Conservation (phyloP, 2,888 invertebrate species). For the Drosophila quinaria region DNA sequence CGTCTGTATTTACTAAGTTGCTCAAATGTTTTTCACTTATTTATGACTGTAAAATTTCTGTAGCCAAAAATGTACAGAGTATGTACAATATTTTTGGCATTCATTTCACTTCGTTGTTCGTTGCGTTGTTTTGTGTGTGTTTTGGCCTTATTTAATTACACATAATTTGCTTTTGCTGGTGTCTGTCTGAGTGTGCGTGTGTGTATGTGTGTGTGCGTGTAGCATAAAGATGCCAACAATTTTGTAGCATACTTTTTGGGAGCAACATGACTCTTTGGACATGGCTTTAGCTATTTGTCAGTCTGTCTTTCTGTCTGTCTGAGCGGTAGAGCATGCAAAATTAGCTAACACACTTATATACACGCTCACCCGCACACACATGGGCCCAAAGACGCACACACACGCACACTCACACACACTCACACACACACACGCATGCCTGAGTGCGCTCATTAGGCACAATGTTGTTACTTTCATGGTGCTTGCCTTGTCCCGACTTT, state of each 20-base stretch:
- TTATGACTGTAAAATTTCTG: slow-evolving; percentile 41
- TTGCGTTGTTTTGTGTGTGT: slow-evolving; percentile 27
- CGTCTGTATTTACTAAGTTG: neutral
- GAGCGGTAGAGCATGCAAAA: slow-evolving; percentile 51
- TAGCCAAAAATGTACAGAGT: slow-evolving; percentile 9
- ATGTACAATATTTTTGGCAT: slow-evolving; percentile 56
- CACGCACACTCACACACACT: slow-evolving; percentile 33
- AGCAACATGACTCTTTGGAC: slow-evolving; percentile 55
- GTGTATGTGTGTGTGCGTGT: slow-evolving; percentile 17
- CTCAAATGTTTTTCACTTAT: slow-evolving; percentile 47
- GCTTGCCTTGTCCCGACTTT: slow-evolving; percentile 67
- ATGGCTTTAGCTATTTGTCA: slow-evolving; percentile 40
- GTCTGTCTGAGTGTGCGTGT: slow-evolving; percentile 8
- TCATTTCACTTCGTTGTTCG: slow-evolving; percentile 54
- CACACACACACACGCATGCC: slow-evolving; percentile 43
- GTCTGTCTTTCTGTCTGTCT: slow-evolving; percentile 12
- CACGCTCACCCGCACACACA: slow-evolving; percentile 17
- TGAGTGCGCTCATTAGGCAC: slow-evolving; percentile 74
- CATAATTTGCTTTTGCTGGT: slow-evolving; percentile 53
- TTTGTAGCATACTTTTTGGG: slow-evolving; percentile 52
- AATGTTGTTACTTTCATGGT: slow-evolving; percentile 71
- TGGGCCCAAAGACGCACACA: slow-evolving; percentile 7
- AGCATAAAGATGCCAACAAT: slow-evolving; percentile 58
- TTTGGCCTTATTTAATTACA: slow-evolving; percentile 63
- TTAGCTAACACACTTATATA: slow-evolving; percentile 46